Base-by-base conservation (phyloP, 2,113 vertebrate species). In the Amphilophus citrinellus region DNA sequence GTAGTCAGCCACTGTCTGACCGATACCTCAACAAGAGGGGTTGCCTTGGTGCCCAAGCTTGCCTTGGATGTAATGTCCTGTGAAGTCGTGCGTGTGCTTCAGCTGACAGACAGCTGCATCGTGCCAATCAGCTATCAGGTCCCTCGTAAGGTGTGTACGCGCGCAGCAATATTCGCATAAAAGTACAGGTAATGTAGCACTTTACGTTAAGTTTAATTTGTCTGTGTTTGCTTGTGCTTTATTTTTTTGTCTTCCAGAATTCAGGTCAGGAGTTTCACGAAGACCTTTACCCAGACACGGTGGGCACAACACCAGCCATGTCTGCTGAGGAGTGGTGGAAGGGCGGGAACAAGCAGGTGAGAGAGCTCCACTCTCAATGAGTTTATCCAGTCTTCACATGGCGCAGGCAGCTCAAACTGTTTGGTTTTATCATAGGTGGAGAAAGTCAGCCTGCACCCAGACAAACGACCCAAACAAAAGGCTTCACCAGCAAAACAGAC, bases 1-100 rank as follows among this genome's bases (percentile, higher is more conserved):
- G n/a, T 71, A 99, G 98, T 98, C 90, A 98, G 95, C 62, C 98
- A 98, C 94, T 98, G 97, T 81, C 84, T 98, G 88, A 95, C 95
- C 0, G 98, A 99, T 62, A 77, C 73, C 13, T 84, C 94, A 27
- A 96, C 97, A 0, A 95, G 96, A 10, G 98, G 98, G 0, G 88
- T 95, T 11, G 95, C 96, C 1, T 61, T 95, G 1, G 94, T 97
- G 18, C 98, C 98, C 10, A 97, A 97, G 86, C 90, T 95, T 79
- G 95, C 95, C 0, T 75, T 99, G 92, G 97, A 98, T 0, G 94
- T 99, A 61, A 90, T 96, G 94, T 94, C 94, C 81, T 99, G 98
- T 0, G 98, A 99, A 92, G 97, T 99, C 79, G 92, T 98, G 79
- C 96, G 97, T 0, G 92, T 97, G 47, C 95, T 99, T 87, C 98